Evolutionary conservation across 2,797 vertebrate genomes (phyloP).

Genomic region (Xerus rutilus): DNA sequence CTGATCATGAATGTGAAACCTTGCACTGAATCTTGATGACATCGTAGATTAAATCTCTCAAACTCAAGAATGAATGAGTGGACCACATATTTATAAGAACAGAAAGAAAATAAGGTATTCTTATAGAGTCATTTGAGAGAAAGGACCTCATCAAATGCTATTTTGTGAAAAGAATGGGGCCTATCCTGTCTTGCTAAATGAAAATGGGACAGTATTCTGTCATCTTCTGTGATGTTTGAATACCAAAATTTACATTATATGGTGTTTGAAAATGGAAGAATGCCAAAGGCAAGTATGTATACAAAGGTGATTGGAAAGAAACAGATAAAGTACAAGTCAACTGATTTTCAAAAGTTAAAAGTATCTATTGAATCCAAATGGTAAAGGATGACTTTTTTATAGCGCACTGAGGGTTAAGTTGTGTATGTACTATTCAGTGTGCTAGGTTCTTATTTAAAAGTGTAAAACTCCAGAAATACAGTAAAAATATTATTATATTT

Average conservation of each 20-base stretch:
- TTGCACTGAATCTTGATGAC: neutral
- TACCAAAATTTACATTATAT: neutral
- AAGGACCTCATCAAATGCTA: neutral
- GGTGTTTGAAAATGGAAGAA: neutral
- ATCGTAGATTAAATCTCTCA: neutral
- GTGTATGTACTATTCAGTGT: neutral
- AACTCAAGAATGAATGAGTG: neutral
- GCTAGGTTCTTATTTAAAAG: neutral
- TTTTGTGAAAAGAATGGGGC: neutral
- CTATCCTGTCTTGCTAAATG: neutral
- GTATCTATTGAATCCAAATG: neutral
- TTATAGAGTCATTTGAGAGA: neutral
- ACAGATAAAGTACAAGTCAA: neutral
- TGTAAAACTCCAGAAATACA: neutral
- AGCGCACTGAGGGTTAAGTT: neutral
- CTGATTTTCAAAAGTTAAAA: neutral
- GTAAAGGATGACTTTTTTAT: neutral
- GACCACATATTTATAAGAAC: neutral
- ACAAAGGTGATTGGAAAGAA: neutral
- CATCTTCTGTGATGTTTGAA: neutral
- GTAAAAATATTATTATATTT: conserved; percentile 10
- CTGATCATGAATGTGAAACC: neutral
- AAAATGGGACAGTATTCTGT: neutral
- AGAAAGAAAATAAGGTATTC: neutral
- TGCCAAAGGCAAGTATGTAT: neutral